Percentiles rank a stretch among this genome's conserved stretches.
phyloP scores from a whole-genome alignment of 2,888 invertebrate genomes.

The Tiliacea aurago region DNA sequence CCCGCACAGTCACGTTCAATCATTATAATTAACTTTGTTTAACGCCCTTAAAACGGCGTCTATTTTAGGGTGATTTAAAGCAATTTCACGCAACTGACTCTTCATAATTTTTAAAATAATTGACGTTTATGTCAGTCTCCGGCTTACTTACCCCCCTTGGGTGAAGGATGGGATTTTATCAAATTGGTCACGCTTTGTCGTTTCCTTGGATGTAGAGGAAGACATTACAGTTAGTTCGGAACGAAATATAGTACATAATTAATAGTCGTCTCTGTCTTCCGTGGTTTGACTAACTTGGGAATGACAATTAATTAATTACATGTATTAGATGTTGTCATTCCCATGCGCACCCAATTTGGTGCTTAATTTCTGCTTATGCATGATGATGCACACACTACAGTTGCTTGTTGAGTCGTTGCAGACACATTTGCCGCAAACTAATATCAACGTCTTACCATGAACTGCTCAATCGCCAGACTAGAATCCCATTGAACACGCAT shows the following conservation, averaged over 20 bases:
- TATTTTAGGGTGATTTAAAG: conserved; percentile 61
- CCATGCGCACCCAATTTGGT: no score
- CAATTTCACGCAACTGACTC: conserved; percentile 68
- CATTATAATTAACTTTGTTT: conserved; percentile 67
- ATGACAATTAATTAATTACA: conserved; percentile 18
- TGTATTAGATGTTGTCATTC: no score
- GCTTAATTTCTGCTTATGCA: no score
- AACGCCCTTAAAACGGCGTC: conserved; percentile 58
- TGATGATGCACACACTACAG: no score
- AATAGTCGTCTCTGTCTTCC: conserved; percentile 13
- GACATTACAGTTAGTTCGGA: conserved; percentile 43
- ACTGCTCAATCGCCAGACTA: no score
- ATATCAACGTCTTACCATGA: no score
- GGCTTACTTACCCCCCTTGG: conserved; percentile 46
- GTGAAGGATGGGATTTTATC: conserved; percentile 29
- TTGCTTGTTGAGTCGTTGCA: no score
- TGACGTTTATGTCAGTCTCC: conserved; percentile 66
- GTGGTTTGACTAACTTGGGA: conserved; percentile 18
- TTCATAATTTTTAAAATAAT: conserved; percentile 75
- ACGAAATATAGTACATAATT: conserved; percentile 32
- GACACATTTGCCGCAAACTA: no score
- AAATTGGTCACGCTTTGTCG: conserved; percentile 48
- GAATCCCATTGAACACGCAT: no score
- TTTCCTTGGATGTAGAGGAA: conserved; percentile 52
- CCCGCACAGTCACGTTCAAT: conserved; percentile 72